phyloP scores from a whole-genome alignment of 2,113 vertebrate species.

The Toxotes chatareus region DNA sequence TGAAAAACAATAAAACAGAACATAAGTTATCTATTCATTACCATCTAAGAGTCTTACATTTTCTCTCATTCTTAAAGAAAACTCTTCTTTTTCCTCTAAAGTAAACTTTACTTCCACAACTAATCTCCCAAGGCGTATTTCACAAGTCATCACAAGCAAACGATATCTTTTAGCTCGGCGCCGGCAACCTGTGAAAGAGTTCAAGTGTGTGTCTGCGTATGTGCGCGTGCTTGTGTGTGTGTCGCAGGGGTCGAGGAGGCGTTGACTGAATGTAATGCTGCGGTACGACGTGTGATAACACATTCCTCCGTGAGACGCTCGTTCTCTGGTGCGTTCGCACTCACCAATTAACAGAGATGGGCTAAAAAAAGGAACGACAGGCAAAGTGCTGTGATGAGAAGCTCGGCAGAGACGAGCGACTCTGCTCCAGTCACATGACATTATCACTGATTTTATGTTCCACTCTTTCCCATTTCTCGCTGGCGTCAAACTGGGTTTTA shows the following conservation, averaged over 20 bases:
- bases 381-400: constrained; percentile 36
- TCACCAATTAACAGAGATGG: constrained; percentile 79
- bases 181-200: constrained; percentile 56
- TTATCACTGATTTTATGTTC: constrained; percentile 6
- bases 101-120: constrained; percentile 72
- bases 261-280: constrained; percentile 58
- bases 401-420: constrained; percentile 24
- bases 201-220: constrained; percentile 34
- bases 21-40: background rate
- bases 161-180: constrained; percentile 35
- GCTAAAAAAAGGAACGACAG: constrained; percentile 71
- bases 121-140: constrained; percentile 42
- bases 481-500: constrained; percentile 10
- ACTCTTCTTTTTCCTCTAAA: constrained; percentile 49
- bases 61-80: constrained; percentile 7
- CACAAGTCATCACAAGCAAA: constrained; percentile 63
- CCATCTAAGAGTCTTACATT: background rate
- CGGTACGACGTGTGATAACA: constrained; percentile 72
- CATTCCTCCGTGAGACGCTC: constrained; percentile 67
- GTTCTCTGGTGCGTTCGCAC: constrained; percentile 67
- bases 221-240: constrained; percentile 12
- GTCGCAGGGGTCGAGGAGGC: constrained; percentile 64
- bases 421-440: constrained; percentile 9
- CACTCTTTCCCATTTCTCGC: constrained; percentile 20
- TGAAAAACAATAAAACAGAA: background rate